Evolutionary conservation across 1,140 invertebrate genomes (phyloP).

Genomic region (Acromyrmex charruanus): DNA sequence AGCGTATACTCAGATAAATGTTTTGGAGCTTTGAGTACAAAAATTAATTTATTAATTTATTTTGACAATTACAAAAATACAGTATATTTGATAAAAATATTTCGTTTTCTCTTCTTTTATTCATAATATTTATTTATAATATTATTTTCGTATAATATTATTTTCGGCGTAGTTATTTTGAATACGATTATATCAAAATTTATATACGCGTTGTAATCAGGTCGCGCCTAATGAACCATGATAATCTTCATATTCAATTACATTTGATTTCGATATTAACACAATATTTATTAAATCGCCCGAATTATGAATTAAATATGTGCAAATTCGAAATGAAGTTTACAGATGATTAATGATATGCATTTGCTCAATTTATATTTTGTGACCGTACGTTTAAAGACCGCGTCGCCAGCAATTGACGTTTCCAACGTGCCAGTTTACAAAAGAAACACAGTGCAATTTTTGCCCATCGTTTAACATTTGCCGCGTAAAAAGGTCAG

Average conservation of each 20-base stretch:
- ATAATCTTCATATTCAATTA: slow-evolving; percentile 51
- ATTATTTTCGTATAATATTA: no score
- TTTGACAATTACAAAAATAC: not conserved
- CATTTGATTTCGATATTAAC: slow-evolving; percentile 20
- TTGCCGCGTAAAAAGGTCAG: slow-evolving; percentile 51
- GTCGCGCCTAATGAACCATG: slow-evolving; percentile 26
- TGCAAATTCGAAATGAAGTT: slow-evolving; percentile 32
- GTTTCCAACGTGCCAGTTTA: slow-evolving; percentile 34
- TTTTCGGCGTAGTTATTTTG: not conserved
- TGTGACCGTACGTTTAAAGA: not conserved
- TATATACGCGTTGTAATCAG: slow-evolving; percentile 26
- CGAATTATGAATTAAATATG: slow-evolving; percentile 38
- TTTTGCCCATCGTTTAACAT: slow-evolving; percentile 57
- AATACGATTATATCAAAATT: slow-evolving; percentile 22
- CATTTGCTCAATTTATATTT: slow-evolving; percentile 8
- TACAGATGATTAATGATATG: slow-evolving; percentile 29
- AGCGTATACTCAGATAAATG: not conserved
- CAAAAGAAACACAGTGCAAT: slow-evolving; percentile 39
- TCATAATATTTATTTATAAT: not conserved
- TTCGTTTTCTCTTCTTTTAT: not conserved
- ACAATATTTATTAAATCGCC: slow-evolving; percentile 43
- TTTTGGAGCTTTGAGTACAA: not conserved
- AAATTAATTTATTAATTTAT: not conserved
- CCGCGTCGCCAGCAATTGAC: not conserved
- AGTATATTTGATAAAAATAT: not conserved